phyloP scores from a whole-genome alignment of 2,888 invertebrate species.

The Eupelmus urozonus region DNA sequence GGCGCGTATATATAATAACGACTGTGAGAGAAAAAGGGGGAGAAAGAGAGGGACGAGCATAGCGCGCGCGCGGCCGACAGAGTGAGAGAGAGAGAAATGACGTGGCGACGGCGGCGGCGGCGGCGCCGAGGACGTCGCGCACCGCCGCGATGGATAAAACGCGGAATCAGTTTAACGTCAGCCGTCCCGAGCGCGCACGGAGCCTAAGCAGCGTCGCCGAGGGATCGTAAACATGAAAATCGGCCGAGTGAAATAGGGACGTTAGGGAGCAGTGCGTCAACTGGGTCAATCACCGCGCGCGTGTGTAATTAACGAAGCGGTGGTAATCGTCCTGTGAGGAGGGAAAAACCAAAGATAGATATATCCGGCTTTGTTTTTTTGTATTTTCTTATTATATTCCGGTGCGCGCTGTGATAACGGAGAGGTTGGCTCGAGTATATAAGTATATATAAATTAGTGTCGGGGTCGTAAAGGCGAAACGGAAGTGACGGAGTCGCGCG shows the following conservation, averaged over 20 bases:
- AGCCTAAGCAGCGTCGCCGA: too few relatives aligned
- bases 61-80: conserved; percentile 57
- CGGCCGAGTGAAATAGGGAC: background rate
- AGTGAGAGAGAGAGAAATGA: conserved; percentile 34
- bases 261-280: background rate
- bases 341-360: too few relatives aligned
- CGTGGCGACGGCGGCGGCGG: conserved; percentile 6
- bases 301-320: too few relatives aligned
- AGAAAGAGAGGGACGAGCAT: background rate
- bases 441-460: too few relatives aligned
- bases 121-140: conserved; percentile 21
- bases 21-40: conserved; percentile 52
- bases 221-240: background rate
- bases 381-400: too few relatives aligned
- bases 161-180: conserved; percentile 27
- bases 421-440: too few relatives aligned
- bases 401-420: too few relatives aligned
- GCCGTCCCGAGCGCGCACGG: too few relatives aligned
- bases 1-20: background rate
- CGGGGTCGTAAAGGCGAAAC: too few relatives aligned
- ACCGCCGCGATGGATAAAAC: conserved; percentile 25
- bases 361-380: too few relatives aligned
- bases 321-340: too few relatives aligned
- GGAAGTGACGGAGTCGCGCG: conserved; percentile 29
- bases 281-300: conserved; percentile 1